Conservation (phyloP, 2,113 vertebrate species). For the Neotragus moschatus region DNA sequence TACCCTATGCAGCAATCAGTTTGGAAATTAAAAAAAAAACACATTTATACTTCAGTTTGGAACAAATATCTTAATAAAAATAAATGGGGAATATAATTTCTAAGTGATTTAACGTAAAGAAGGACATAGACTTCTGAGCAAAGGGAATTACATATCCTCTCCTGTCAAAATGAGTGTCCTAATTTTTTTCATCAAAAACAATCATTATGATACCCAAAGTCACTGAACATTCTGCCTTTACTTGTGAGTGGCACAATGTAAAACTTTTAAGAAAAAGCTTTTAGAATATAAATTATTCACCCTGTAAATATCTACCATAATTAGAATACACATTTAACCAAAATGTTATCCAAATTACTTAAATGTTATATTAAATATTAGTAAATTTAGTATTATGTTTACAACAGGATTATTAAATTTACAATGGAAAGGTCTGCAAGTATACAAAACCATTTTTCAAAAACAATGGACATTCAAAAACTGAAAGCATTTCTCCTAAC, state of each 20-base stretch:
- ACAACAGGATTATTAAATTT: background rate
- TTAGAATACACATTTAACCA: background rate
- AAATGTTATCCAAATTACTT: background rate
- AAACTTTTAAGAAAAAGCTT: conserved; percentile 13
- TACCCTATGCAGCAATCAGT: background rate
- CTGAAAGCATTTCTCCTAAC: background rate
- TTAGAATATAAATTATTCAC: conserved; percentile 15
- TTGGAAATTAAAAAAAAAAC: background rate
- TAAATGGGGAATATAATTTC: background rate
- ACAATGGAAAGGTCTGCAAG: background rate
- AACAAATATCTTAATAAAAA: background rate
- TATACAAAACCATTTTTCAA: background rate
- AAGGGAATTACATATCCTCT: background rate
- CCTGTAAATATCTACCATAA: background rate
- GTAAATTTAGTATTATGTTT: background rate
- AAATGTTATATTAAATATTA: background rate
- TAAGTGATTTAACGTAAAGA: background rate
- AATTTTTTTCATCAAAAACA: background rate
- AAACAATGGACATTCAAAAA: background rate
- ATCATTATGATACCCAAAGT: background rate
- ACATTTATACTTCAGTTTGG: background rate
- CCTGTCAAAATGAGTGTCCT: background rate
- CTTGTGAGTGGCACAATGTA: background rate
- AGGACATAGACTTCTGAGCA: background rate
- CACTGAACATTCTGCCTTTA: background rate